These are phyloP conservation scores for Drosophila paranaensis DNA, from an alignment of 2,888 invertebrate genomes.

Conservation along the genomic window DNA sequence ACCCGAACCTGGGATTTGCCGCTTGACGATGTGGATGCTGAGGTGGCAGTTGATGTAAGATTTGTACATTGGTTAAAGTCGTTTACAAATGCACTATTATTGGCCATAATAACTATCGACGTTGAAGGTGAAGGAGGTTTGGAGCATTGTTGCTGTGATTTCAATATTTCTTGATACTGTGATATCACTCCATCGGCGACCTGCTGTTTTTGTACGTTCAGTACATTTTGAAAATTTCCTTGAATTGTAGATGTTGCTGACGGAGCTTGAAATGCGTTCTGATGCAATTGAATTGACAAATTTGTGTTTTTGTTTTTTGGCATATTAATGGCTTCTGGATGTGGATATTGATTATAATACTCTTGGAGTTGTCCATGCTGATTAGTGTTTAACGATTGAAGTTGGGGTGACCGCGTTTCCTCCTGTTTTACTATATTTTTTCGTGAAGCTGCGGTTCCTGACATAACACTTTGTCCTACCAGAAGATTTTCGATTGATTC, in stretches of 20 bases:
- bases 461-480: constrained; percentile 15
- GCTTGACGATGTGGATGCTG: constrained; percentile 71
- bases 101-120: constrained; percentile 22
- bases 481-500: constrained; percentile 16
- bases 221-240: constrained; percentile 77
- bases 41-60: constrained; percentile 72
- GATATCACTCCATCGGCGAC: constrained; percentile 41
- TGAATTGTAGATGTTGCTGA: constrained; percentile 60
- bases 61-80: constrained; percentile 84
- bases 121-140: constrained; percentile 53
- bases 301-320: constrained; percentile 46
- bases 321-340: constrained; percentile 35
- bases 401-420: constrained; percentile 34
- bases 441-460: constrained; percentile 22
- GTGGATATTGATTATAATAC: constrained; percentile 30
- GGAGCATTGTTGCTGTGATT: constrained; percentile 43
- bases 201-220: constrained; percentile 72
- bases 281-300: constrained; percentile 36
- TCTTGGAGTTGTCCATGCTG: constrained; percentile 52
- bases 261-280: constrained; percentile 32
- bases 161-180: constrained; percentile 38
- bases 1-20: constrained; percentile 83
- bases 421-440: constrained; percentile 56
- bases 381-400: constrained; percentile 26
- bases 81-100: constrained; percentile 43